Evolutionary conservation across 2,113 vertebrate species (phyloP).

Genomic region (Copsychus sechellarum): DNA sequence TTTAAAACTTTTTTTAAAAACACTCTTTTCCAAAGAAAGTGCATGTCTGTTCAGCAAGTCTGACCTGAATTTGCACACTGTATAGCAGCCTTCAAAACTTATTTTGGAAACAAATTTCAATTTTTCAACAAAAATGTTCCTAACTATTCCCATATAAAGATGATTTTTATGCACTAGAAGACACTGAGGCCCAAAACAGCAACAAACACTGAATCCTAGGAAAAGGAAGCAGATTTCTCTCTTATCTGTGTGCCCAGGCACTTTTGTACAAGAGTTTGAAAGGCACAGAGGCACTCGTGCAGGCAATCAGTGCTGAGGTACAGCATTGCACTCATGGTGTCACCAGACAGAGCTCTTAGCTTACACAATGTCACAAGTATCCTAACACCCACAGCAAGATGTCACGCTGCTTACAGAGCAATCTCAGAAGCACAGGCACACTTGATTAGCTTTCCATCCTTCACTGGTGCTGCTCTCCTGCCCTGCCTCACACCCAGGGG

Average conservation of each 20-base stretch:
- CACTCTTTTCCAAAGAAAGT: not conserved
- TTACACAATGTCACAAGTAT: not conserved
- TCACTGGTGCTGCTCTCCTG: not conserved
- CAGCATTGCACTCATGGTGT: not conserved
- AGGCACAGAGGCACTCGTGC: not conserved
- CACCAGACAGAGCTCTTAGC: not conserved
- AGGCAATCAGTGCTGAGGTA: not conserved
- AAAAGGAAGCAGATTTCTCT: not conserved
- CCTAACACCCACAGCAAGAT: not conserved
- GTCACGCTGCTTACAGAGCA: not conserved
- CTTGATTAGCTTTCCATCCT: not conserved
- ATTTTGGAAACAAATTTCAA: not conserved
- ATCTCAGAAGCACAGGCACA: not conserved
- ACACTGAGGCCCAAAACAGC: not conserved
- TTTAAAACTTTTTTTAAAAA: not conserved
- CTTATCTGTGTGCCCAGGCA: not conserved
- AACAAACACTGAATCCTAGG: not conserved
- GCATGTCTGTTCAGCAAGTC: constrained; percentile 31
- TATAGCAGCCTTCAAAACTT: not conserved
- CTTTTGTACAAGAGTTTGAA: not conserved
- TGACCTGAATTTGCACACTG: constrained; percentile 10
- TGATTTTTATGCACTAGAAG: not conserved
- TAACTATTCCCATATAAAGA: not conserved
- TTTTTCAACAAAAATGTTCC: constrained; percentile 26
- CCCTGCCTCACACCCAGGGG: not conserved